These are phyloP conservation scores for Pungitius pungitius DNA, from an alignment of 2,113 vertebrate species.

Conservation along the genomic window DNA sequence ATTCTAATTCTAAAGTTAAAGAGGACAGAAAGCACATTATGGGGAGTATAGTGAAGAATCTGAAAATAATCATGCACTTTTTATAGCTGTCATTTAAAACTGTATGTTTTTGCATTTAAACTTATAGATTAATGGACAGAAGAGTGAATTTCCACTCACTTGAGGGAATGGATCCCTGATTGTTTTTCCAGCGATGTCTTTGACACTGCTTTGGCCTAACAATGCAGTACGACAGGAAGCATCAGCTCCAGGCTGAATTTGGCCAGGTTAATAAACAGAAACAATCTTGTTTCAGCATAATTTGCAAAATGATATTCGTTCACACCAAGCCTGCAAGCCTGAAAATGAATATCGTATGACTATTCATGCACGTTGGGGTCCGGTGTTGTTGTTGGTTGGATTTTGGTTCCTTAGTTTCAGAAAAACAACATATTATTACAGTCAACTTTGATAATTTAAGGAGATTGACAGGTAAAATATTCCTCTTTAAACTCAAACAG, in stretches of 20 bases:
- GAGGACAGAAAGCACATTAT: constrained; percentile 37
- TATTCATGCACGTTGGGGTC: neutral
- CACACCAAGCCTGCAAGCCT: neutral
- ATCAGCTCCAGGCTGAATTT: constrained; percentile 54
- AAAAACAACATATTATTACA: neutral
- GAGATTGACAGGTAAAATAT: no score
- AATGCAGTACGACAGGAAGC: constrained; percentile 69
- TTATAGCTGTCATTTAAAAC: neutral
- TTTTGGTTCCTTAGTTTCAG: neutral
- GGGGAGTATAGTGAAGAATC: constrained; percentile 19
- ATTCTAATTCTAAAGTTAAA: constrained; percentile 42
- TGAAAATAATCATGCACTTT: neutral
- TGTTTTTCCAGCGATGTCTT: constrained; percentile 52
- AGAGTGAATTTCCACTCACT: constrained; percentile 24
- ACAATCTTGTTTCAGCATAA: neutral
- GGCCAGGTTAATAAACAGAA: constrained; percentile 12
- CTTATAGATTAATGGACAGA: constrained; percentile 40
- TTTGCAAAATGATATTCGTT: neutral
- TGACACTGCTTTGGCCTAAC: constrained; percentile 67
- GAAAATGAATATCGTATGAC: neutral
- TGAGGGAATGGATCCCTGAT: constrained; percentile 21
- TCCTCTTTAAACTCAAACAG: no score
- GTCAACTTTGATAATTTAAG: no score
- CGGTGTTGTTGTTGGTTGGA: neutral
- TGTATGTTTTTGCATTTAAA: constrained; percentile 6